Evolutionary conservation across 2,797 vertebrate genomes (phyloP).

Genomic region (Sebastes steindachneri): DNA sequence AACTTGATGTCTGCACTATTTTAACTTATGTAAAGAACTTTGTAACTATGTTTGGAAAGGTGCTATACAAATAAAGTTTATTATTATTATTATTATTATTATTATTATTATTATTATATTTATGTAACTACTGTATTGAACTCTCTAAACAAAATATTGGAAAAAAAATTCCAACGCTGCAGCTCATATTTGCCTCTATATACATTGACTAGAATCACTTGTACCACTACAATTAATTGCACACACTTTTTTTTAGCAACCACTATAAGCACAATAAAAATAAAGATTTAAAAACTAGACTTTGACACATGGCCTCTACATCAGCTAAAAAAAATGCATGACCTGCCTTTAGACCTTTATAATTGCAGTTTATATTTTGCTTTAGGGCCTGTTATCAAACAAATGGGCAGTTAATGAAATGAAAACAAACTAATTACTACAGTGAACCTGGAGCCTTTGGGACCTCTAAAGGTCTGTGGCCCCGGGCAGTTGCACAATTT

Average conservation of each 20-base stretch:
- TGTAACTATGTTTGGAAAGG: too few species aligned
- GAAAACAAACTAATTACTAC: not conserved
- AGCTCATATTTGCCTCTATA: not conserved
- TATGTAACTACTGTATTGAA: too few species aligned
- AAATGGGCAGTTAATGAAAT: not conserved
- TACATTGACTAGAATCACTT: not conserved
- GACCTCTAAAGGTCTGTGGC: not conserved
- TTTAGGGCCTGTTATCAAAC: not conserved
- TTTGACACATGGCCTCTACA: not conserved
- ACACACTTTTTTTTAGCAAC: not conserved
- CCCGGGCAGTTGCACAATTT: not conserved
- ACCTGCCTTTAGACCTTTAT: not conserved
- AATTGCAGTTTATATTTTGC: not conserved
- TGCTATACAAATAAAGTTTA: too few species aligned
- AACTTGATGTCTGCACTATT: too few species aligned
- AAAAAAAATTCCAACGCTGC: too few species aligned
- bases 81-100: too few species aligned
- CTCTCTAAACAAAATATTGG: too few species aligned
- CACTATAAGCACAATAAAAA: not conserved
- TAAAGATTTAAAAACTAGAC: not conserved
- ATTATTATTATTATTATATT: too few species aligned
- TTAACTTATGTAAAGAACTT: too few species aligned
- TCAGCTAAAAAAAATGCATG: not conserved
- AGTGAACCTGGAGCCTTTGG: not conserved
- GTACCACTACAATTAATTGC: not conserved